Evolutionary conservation across 1,140 invertebrate species (phyloP), one percentile per base, ranked within the genome.

Genomic region (Lepidurus apus): DNA sequence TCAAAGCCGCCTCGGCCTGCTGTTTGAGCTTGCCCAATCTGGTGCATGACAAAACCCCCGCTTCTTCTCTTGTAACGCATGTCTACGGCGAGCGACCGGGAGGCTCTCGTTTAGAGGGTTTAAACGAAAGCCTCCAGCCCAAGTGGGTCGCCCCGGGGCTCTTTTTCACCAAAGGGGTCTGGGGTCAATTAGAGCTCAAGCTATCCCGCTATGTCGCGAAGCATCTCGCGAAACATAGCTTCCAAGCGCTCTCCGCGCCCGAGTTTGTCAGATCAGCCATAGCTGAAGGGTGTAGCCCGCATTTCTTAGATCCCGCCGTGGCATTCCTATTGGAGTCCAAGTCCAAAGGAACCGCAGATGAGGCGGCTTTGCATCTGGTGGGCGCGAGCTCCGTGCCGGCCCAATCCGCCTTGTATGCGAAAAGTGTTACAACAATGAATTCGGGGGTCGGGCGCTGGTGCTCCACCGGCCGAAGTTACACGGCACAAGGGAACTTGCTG

Each of bases 261-360:
- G 91, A 92, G 84, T 91, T 92, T 84, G 84, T 86, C 65, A 88
- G 89, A 77, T 91, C 90, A 83, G 81, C 90, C 1, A 83, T 93
- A 24, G 85, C 92, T 8, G 91, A 93, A 85, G 91, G 90, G 6
- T 89, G 88, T 81, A 89, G 90, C 17, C 81, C 87, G 13, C 85
- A 90, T 82, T 88, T 89, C 79, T 85, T 86, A 24, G 84, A 89
- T 82, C 85, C 87, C 1, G 81, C 83, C 21, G 80, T 84, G 26
- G 85, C 87, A 7, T 91, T 90, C 80, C 86, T 89, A 26, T 80
- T 92, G 21, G 83, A 89, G 80, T 82, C 82, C 53, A 84, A 88
- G 74, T 74, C 81, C 45, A 83, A 87, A 9, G 83, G 85, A 2
- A 85, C 84, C 82, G 80, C 85, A 9, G 84, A 88, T 43, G 34